These are phyloP conservation scores for Gymnoscopelus microlampas DNA, from an alignment of 2,797 vertebrate genomes.

Conservation along the genomic window DNA sequence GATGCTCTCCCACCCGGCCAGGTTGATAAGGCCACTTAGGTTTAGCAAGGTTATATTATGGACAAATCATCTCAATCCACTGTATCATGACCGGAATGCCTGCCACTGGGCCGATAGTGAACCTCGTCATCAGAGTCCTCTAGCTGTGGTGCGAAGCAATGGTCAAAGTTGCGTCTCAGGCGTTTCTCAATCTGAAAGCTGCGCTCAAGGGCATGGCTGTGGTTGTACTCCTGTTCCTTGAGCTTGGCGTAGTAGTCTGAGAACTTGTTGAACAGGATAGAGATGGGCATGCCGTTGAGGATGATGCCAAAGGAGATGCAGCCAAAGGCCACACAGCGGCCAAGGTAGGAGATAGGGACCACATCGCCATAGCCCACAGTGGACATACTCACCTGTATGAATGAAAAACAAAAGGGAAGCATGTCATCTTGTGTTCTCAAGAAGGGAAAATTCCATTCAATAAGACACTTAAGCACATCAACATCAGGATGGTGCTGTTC, in stretches of 20 bases:
- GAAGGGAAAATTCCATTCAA: too few species aligned
- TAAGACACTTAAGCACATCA: too few species aligned
- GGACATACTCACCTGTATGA: slow-evolving; percentile 90
- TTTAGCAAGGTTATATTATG: slow-evolving; percentile 20
- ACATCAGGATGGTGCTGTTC: too few species aligned
- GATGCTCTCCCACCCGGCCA: too few species aligned
- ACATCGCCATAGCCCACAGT: slow-evolving; percentile 93
- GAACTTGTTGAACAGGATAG: slow-evolving; percentile 94
- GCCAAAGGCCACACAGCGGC: slow-evolving; percentile 87
- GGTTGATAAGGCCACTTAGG: slow-evolving; percentile 61
- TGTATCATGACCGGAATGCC: slow-evolving; percentile 20
- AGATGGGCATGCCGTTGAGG: slow-evolving; percentile 94
- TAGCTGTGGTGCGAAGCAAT: slow-evolving; percentile 65
- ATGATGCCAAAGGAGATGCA: slow-evolving; percentile 95
- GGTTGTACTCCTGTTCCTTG: slow-evolving; percentile 85
- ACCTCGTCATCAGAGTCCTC: slow-evolving; percentile 71
- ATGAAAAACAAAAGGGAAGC: slow-evolving; percentile 13
- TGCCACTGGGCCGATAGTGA: slow-evolving; percentile 55
- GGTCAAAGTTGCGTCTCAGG: slow-evolving; percentile 71
- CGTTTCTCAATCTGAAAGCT: slow-evolving; percentile 78
- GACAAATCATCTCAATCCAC: slow-evolving; percentile 49
- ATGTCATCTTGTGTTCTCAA: too few species aligned
- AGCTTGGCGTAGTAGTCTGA: slow-evolving; percentile 93
- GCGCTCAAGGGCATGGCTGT: slow-evolving; percentile 73
- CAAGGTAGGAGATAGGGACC: slow-evolving; percentile 85